Evolutionary conservation across 2,888 invertebrate genomes (phyloP).

Genomic region (Torymus tubicola): DNA sequence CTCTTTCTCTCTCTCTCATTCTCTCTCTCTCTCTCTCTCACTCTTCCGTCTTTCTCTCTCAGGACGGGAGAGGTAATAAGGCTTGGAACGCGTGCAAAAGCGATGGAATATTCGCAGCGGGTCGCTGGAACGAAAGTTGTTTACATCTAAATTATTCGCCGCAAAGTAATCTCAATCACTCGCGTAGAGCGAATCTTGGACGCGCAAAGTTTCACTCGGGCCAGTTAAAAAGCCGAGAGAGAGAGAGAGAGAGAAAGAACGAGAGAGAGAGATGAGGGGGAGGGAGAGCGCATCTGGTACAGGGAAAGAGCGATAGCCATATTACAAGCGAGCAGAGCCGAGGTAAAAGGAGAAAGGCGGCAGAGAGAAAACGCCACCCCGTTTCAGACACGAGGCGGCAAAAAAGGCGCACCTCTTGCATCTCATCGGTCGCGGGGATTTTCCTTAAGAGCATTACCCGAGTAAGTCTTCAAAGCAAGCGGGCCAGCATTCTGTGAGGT

Average conservation of each 20-base stretch:
- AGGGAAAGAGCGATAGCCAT: too few relatives aligned
- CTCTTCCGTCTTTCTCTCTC: too few relatives aligned
- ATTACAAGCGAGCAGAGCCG: background rate
- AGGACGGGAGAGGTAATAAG: constrained; percentile 4
- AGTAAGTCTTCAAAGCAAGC: constrained; percentile 37
- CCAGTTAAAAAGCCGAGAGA: background rate
- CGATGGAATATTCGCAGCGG: constrained; percentile 6
- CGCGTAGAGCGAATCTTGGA: background rate
- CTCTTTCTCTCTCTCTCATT: background rate
- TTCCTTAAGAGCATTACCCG: constrained; percentile 40
- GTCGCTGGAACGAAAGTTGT: constrained; percentile 59
- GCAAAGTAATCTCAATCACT: constrained; percentile 18
- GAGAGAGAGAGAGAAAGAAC: background rate
- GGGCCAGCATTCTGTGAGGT: constrained; percentile 12
- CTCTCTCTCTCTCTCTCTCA: background rate
- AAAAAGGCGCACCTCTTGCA: constrained; percentile 7
- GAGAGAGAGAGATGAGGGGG: too few relatives aligned
- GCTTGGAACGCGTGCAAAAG: background rate
- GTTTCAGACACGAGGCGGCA: background rate
- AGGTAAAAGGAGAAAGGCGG: background rate
- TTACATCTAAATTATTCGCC: constrained; percentile 66
- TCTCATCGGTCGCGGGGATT: constrained; percentile 39
- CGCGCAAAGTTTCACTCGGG: background rate
- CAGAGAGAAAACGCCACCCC: background rate
- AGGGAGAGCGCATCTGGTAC: too few relatives aligned